phyloP scores from a whole-genome alignment of 1,140 invertebrate genomes.

The Cotesia glomerata region DNA sequence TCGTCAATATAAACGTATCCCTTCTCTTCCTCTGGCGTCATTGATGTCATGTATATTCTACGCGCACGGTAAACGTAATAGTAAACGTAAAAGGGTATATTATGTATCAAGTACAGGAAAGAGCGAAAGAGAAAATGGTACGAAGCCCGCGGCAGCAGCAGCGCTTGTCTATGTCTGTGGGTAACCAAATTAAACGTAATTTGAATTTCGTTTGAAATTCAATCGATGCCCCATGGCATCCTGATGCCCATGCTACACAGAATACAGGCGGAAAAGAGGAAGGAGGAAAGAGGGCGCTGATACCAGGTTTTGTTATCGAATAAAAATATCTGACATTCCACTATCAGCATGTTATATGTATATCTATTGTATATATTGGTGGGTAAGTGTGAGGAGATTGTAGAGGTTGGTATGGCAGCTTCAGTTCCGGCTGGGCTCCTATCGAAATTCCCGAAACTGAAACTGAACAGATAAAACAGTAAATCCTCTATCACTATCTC shows the following conservation, averaged over 20 bases:
- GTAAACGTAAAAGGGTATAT: no score
- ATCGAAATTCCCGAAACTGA: constrained; percentile 16
- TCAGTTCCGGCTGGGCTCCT: constrained; percentile 6
- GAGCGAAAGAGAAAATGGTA: constrained; percentile 6
- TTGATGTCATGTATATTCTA: constrained; percentile 9
- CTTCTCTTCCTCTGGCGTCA: constrained; percentile 5
- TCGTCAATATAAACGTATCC: constrained; percentile 13
- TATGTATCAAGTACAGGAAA: neutral
- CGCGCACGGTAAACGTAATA: neutral
- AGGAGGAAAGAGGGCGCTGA: constrained; percentile 1
- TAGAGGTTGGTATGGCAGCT: neutral
- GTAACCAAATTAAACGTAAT: constrained; percentile 55
- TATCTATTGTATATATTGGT: no score
- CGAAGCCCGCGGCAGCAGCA: constrained; percentile 24
- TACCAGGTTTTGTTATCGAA: constrained; percentile 17
- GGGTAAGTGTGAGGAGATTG: no score
- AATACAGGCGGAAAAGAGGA: neutral
- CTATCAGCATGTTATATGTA: neutral
- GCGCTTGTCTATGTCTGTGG: constrained; percentile 38
- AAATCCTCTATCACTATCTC: constrained; percentile 11
- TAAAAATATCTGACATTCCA: constrained; percentile 24
- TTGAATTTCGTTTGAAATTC: constrained; percentile 57
- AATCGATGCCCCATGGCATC: constrained; percentile 45
- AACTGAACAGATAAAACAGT: constrained; percentile 11
- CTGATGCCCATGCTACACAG: neutral